These are phyloP conservation scores for Hyperoodon ampullatus DNA, from an alignment of 2,113 vertebrate genomes.

Conservation along the genomic window DNA sequence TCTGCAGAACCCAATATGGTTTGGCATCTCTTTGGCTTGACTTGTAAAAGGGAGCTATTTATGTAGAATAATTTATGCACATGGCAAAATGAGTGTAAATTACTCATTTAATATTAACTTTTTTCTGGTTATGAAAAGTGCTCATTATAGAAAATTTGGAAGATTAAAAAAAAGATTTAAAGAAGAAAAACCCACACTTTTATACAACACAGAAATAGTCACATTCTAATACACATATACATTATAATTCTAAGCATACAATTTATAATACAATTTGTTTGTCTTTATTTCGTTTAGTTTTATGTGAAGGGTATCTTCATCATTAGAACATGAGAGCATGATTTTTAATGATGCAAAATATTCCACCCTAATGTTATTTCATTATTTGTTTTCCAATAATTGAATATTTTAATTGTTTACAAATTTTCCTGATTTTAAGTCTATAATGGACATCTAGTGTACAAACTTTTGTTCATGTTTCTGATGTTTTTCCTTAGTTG, in stretches of 20 bases:
- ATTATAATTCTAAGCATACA: background rate
- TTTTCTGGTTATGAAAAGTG: background rate
- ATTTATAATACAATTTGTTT: background rate
- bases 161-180: background rate
- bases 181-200: background rate
- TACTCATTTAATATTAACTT: conserved; percentile 36
- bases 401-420: background rate
- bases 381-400: background rate
- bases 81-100: conserved; percentile 21
- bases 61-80: background rate
- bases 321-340: background rate
- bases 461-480: background rate
- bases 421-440: background rate
- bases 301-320: background rate
- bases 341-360: background rate
- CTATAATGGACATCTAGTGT: background rate
- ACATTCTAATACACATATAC: background rate
- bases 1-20: conserved; percentile 24
- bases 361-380: background rate
- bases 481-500: background rate
- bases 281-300: conserved; percentile 28
- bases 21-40: conserved; percentile 40
- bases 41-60: conserved; percentile 37
- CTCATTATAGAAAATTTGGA: conserved; percentile 3
- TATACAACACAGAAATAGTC: background rate